A percentile compares a stretch with the other conserved stretches of the same genome.
phyloP scores from a whole-genome alignment of 2,113 vertebrate genomes.

The Syngnathoides biaculeatus region DNA sequence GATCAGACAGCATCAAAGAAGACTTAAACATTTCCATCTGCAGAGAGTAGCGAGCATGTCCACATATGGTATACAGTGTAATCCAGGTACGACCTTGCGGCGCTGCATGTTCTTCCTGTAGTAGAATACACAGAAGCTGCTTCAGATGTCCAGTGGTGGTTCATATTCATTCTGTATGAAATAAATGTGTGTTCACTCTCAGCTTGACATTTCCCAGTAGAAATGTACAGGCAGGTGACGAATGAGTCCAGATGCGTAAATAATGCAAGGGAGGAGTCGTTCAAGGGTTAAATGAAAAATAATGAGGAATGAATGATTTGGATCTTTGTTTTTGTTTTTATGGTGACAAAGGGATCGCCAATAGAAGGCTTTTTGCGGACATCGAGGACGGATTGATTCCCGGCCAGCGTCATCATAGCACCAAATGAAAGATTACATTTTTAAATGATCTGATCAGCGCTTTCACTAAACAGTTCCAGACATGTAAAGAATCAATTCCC shows the following conservation, averaged over 20 bases:
- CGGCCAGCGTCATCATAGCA: neutral
- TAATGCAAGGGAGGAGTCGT: neutral
- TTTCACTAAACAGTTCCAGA: neutral
- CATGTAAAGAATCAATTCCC: neutral
- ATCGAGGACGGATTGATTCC: neutral
- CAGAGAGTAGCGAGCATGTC: conserved; percentile 33
- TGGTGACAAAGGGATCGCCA: neutral
- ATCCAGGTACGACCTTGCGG: conserved; percentile 1
- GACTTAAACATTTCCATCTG: conserved; percentile 68
- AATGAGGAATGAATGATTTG: neutral
- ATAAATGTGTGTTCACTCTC: conserved; percentile 17
- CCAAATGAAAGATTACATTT: neutral
- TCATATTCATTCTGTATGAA: conserved; percentile 17
- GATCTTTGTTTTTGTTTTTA: neutral
- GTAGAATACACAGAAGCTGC: conserved; percentile 32
- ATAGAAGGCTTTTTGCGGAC: neutral
- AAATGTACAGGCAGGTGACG: neutral
- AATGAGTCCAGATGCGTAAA: neutral
- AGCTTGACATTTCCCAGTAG: neutral
- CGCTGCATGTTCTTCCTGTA: conserved; percentile 24
- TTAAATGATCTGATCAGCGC: neutral
- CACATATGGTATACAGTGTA: conserved; percentile 46
- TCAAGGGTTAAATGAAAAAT: neutral
- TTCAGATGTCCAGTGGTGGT: conserved; percentile 17
- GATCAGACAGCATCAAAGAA: conserved; percentile 53